phyloP scores from a whole-genome alignment of 2,888 invertebrate genomes.

The Empis livida region DNA sequence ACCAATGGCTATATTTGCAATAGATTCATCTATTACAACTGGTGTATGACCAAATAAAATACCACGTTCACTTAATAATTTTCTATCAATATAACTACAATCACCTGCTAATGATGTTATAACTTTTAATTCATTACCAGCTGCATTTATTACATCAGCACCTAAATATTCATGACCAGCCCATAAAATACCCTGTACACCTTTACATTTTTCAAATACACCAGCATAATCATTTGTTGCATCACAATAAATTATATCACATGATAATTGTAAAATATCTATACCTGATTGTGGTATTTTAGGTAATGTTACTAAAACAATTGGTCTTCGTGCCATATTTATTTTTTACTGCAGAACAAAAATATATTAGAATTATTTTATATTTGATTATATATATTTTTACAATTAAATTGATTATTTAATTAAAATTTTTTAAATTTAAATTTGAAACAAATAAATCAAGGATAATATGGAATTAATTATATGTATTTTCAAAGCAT shows the following conservation, averaged over 20 bases:
- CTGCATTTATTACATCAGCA: slow-evolving; percentile 9
- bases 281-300: slow-evolving; percentile 53
- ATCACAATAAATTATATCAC: slow-evolving; percentile 23
- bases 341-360: no score
- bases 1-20: slow-evolving; percentile 65
- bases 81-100: slow-evolving; percentile 60
- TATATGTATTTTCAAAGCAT: no score
- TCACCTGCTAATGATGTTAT: slow-evolving; percentile 71
- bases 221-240: not conserved
- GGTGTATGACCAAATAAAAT: slow-evolving; percentile 64
- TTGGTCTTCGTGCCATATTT: no score
- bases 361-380: no score
- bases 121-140: slow-evolving; percentile 48
- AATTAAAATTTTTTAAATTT: no score
- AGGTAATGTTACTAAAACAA: slow-evolving; percentile 52
- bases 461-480: no score
- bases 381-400: no score
- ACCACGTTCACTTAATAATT: slow-evolving; percentile 48
- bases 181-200: slow-evolving; percentile 14
- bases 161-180: slow-evolving; percentile 9
- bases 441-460: no score
- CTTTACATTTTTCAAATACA: slow-evolving; percentile 10
- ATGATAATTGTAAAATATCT: slow-evolving; percentile 44
- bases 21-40: slow-evolving; percentile 51
- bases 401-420: no score